A percentile compares a stretch with the other conserved stretches of the same genome.
Evolutionary conservation across 2,113 vertebrate species (phyloP).

Genomic region (Climacteris rufus): DNA sequence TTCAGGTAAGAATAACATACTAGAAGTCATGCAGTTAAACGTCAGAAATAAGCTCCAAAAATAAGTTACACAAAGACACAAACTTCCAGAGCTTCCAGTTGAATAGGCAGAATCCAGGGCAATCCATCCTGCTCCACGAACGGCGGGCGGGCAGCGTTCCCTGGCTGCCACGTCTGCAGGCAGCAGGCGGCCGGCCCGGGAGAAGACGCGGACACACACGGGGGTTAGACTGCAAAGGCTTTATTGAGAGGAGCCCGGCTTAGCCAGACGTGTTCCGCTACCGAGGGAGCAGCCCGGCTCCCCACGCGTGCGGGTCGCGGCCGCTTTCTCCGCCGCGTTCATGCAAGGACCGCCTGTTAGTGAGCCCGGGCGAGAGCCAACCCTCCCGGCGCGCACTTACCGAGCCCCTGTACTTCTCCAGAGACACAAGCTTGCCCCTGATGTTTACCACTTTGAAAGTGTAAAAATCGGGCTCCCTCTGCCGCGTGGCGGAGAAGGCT

Average conservation of each 20-base stretch:
- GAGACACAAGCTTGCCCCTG: constrained; percentile 90
- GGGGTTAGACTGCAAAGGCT: neutral
- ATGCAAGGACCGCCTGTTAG: neutral
- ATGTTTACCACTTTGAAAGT: constrained; percentile 92
- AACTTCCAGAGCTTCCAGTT: neutral
- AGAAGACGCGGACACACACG: neutral
- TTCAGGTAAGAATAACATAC: neutral
- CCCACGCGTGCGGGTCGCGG: too few species aligned
- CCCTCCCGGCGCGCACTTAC: constrained; percentile 75
- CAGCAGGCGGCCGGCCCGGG: neutral
- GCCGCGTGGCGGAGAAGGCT: constrained; percentile 60
- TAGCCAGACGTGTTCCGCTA: neutral
- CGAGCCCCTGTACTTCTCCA: constrained; percentile 97
- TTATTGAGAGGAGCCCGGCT: neutral
- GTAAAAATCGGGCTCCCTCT: constrained; percentile 87
- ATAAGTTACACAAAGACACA: neutral
- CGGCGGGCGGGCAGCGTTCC: neutral
- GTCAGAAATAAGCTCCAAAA: neutral
- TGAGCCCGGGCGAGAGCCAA: neutral
- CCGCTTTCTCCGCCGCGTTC: neutral
- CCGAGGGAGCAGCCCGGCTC: accelerated
- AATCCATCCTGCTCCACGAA: neutral
- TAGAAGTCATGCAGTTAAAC: neutral
- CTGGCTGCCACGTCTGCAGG: constrained; percentile 62
- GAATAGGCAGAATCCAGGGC: neutral